A percentile compares a stretch with the other conserved stretches of the same genome.
These are phyloP conservation scores for Apodemia duryi DNA, from an alignment of 2,888 invertebrate species.

Conservation along the genomic window DNA sequence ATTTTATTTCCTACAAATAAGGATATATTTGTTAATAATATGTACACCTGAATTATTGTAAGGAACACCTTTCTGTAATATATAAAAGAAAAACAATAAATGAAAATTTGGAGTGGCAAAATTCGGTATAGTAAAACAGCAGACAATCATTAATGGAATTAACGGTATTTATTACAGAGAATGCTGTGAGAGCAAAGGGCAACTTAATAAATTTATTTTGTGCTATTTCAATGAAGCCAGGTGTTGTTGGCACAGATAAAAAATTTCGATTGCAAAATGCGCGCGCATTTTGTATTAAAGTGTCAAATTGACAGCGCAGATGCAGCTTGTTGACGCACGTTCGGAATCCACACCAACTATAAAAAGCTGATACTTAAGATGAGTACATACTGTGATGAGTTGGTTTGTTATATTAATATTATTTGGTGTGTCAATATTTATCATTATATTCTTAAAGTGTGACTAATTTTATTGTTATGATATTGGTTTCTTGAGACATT, in stretches of 20 bases:
- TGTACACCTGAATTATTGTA: too few species aligned
- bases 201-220: slow-evolving; percentile 14
- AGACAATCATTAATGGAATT: neutral
- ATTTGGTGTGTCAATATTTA: neutral
- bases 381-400: slow-evolving; percentile 1
- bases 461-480: too few species aligned
- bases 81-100: neutral
- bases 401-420: neutral
- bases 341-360: slow-evolving; percentile 37
- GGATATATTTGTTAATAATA: too few species aligned
- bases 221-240: slow-evolving; percentile 20
- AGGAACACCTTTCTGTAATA: neutral
- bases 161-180: slow-evolving; percentile 3
- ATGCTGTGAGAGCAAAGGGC: slow-evolving; percentile 9
- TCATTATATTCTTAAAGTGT: too few species aligned
- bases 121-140: neutral
- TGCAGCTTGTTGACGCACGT: slow-evolving; percentile 38
- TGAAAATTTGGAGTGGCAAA: neutral
- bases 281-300: slow-evolving; percentile 57
- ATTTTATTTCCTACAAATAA: too few species aligned
- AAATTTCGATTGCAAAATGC: slow-evolving; percentile 40
- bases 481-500: too few species aligned
- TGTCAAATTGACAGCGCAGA: slow-evolving; percentile 71
- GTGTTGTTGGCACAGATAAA: slow-evolving; percentile 24
- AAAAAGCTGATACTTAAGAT: slow-evolving; percentile 11